These are phyloP conservation scores for Batillaria attramentaria DNA, from an alignment of 1,140 invertebrate species.

Conservation along the genomic window DNA sequence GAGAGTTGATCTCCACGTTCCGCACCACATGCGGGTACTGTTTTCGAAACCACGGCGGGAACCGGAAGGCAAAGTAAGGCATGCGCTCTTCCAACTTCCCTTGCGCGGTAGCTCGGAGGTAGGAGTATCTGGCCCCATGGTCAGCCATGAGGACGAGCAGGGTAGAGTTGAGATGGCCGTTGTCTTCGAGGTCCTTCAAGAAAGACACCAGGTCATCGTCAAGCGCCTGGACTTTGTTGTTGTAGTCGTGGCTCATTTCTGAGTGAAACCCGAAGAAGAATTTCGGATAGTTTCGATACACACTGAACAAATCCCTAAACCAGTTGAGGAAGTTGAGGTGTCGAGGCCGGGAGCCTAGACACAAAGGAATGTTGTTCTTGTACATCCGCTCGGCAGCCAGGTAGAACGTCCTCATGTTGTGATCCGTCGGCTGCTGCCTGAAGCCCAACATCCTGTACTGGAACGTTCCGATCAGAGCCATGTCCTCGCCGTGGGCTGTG, in stretches of 20 bases:
- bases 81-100: slow-evolving; percentile 92
- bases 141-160: slow-evolving; percentile 89
- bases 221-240: slow-evolving; percentile 81
- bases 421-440: slow-evolving; percentile 86
- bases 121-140: slow-evolving; percentile 91
- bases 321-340: slow-evolving; percentile 83
- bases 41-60: slow-evolving; percentile 82
- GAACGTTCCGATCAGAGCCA: slow-evolving; percentile 87
- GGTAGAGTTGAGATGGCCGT: slow-evolving; percentile 72
- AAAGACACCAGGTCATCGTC: slow-evolving; percentile 76
- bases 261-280: slow-evolving; percentile 88
- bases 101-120: slow-evolving; percentile 82
- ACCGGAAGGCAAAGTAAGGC: slow-evolving; percentile 86
- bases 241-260: slow-evolving; percentile 88
- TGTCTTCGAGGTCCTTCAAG: slow-evolving; percentile 82
- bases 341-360: slow-evolving; percentile 83
- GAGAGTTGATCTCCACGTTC: slow-evolving; percentile 80
- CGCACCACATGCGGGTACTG: slow-evolving; percentile 77
- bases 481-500: slow-evolving; percentile 89
- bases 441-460: slow-evolving; percentile 94
- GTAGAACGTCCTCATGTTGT: slow-evolving; percentile 90
- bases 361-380: slow-evolving; percentile 72
- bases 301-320: slow-evolving; percentile 76
- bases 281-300: slow-evolving; percentile 80
- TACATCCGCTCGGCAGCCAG: slow-evolving; percentile 78